Base-by-base conservation (phyloP, 2,888 invertebrate genomes). In the Leptinotarsa tumamoca region DNA sequence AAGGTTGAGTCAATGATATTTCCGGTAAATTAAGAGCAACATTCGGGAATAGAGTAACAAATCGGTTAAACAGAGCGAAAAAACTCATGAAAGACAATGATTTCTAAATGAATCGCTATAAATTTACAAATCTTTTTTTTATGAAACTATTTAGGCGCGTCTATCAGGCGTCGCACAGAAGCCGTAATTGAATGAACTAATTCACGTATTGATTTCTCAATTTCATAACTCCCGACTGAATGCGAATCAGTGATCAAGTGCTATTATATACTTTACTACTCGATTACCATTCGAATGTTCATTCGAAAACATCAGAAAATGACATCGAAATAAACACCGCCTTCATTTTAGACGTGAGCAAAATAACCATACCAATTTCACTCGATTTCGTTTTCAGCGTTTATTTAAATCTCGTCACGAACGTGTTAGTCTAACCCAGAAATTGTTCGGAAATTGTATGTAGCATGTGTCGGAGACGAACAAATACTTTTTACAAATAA, bases 381-480 rank as follows among this genome's bases (percentile, higher is more conserved):
- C 63, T 73, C 23, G n/a, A 69, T 63, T 73, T 73, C 61, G 54
- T 69, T 73, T 73, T 69, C 73, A 63, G 23, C n/a, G 2, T 27
- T 43, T 18, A 70, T 58, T 70, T 58, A 70, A 54, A 49, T 50
- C 56, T 70, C 7, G 58, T 70, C 58, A 61, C 70, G 49, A 50
- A 73, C 33, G 54, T 69, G 51, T 73, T 50, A 63, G 63, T 68
- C 56, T 73, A 69, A 73, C 73, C 73, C 52, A 69, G 52, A 68
- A 63, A 52, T 3, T 33, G 52, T 52, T 73, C 21, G 43, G 61
- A 61, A 68, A 61, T 73, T 73, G 18, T 18, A 69, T 7, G 61
- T 69, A 49, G 58, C n/a, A 43, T 58, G 58, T 68, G 73, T 63
- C 51, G 49, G 27, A 73, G 58, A 23, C 23, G 67, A 68, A 51